Conservation (phyloP, 2,888 invertebrate genomes). For the Drosophila pseudotalamancana region DNA sequence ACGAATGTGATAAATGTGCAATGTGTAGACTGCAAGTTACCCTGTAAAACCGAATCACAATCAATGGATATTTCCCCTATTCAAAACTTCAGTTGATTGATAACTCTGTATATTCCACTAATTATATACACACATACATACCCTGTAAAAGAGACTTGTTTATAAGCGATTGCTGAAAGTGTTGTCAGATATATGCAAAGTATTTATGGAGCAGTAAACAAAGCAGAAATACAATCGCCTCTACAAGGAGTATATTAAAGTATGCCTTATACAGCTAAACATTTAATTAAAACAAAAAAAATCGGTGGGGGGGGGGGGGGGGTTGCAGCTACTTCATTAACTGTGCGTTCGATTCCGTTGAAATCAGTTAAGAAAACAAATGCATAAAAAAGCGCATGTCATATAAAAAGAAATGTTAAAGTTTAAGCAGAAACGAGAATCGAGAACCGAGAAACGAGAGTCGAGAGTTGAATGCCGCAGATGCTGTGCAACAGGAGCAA, state of each 20-base stretch:
- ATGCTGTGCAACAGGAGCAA: slow-evolving; percentile 3
- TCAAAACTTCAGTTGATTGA: too few species aligned
- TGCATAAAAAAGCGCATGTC: neutral
- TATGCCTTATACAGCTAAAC: slow-evolving; percentile 48
- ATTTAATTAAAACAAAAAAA: slow-evolving; percentile 62
- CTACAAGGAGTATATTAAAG: neutral
- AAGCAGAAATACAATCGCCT: neutral
- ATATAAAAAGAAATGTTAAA: slow-evolving; percentile 41
- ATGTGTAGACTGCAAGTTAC: too few species aligned
- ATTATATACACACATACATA: too few species aligned
- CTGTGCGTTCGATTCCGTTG: slow-evolving; percentile 46
- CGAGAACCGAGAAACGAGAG: slow-evolving; percentile 21
- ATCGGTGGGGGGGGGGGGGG: slow-evolving; percentile 13
- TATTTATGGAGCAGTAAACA: neutral
- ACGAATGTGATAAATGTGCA: neutral
- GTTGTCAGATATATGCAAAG: too few species aligned
- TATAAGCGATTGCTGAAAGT: too few species aligned
- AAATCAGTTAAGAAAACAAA: slow-evolving; percentile 66
- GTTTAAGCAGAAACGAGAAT: slow-evolving; percentile 70
- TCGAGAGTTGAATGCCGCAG: slow-evolving; percentile 13
- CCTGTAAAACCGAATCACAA: neutral
- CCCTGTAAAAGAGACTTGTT: too few species aligned
- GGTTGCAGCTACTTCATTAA: slow-evolving; percentile 7
- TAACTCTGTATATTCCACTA: too few species aligned
- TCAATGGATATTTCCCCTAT: neutral